Percentiles rank a stretch among this genome's conserved stretches.
Evolutionary conservation across 2,888 invertebrate species (phyloP).

Genomic region (Coenonympha glycerion): DNA sequence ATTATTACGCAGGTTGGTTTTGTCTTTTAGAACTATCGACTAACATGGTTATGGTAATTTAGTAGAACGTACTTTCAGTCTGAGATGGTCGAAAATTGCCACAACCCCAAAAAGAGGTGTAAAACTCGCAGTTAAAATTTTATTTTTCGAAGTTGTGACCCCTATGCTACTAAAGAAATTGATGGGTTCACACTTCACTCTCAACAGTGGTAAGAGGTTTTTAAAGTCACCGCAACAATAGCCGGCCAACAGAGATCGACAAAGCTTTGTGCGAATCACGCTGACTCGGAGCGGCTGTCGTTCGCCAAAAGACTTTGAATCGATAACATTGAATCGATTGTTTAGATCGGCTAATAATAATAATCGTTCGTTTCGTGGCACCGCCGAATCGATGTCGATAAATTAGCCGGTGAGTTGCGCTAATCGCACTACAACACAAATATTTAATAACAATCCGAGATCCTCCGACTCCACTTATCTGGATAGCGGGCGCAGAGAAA

Average conservation of each 20-base stretch:
- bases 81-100: no score
- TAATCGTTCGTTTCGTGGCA: conserved; percentile 23
- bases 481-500: conserved; percentile 45
- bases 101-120: no score
- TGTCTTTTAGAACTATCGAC: no score
- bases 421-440: conserved; percentile 75
- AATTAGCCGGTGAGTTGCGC: conserved; percentile 68
- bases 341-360: conserved; percentile 35
- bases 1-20: no score
- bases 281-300: conserved; percentile 22
- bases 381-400: conserved; percentile 45
- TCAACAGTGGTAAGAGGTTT: conserved; percentile 16
- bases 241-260: conserved; percentile 13
- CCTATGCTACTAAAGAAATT: conserved; percentile 10
- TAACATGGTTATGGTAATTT: no score
- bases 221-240: conserved; percentile 14
- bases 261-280: conserved; percentile 18
- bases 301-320: conserved; percentile 21
- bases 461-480: conserved; percentile 72
- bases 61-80: no score
- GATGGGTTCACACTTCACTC: conserved; percentile 20
- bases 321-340: conserved; percentile 34
- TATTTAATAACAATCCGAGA: conserved; percentile 75
- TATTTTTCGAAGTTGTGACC: not conserved
- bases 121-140: no score